Base-by-base conservation (phyloP, 2,888 invertebrate genomes). In the Strigamia maritima region DNA sequence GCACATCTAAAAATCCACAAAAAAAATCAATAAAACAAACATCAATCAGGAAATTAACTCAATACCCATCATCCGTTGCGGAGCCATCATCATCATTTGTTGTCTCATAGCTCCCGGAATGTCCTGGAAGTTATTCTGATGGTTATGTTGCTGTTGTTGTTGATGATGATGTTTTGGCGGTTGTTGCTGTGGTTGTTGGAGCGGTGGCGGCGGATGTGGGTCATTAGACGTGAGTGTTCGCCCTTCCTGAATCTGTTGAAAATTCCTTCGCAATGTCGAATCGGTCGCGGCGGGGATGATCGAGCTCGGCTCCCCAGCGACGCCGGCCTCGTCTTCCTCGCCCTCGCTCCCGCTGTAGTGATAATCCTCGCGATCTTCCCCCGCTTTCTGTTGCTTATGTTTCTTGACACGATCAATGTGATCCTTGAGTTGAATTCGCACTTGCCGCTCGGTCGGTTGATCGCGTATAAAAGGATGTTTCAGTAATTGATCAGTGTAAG, bases 401-500 rank as follows among this genome's bases (percentile, higher is more conserved):
- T 96, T 96, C 89, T 96, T 96, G 88, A 95, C 95, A 82, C 95
- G 90, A 88, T 99, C 99, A 87, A 99, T 98, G 88, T 99, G 98
- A 88, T 99, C 99, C 88, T 98, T 98, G 82, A 99, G 91, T 87
- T 98, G 97, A 88, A 97, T 98, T 85, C 98, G 90, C 83, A 98
- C 97, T 89, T 98, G 97, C 83, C 98, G 89, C 88, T 99, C 99
- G 78, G 97, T 98, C 24, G 98, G 98, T 88, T 98, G 98, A 89
- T 99, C 98, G 88, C 95, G 92, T 85, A 99, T 97, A 87, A 98
- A 99, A 80, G 97, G 91, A 89, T 99, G 98, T 87, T 96, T 97
- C 82, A 99, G 89, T 82, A 99, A 90, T 87, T 97, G 95, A 87
- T 99, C 99, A 83, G 99, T 99, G 87, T 96, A 98, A 81, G 98